These are phyloP conservation scores for Aeoliscus strigatus DNA, from an alignment of 2,797 vertebrate genomes.

Conservation along the genomic window DNA sequence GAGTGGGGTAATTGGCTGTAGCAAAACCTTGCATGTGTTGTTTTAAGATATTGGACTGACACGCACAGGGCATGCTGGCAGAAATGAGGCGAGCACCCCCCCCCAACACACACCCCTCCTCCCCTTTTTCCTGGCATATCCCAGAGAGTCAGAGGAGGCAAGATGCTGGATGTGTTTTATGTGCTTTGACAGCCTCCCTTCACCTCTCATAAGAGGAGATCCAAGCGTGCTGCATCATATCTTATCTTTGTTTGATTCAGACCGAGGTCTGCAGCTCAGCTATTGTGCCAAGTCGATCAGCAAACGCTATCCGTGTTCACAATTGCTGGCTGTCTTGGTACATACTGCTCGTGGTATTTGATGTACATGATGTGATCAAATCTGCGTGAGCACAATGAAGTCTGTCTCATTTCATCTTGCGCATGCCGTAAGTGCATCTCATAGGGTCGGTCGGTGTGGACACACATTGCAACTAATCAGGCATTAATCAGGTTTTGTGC, in stretches of 20 bases:
- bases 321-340: constrained; percentile 55
- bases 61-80: constrained; percentile 72
- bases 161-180: constrained; percentile 65
- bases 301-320: constrained; percentile 56
- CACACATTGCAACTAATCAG: constrained; percentile 37
- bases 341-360: constrained; percentile 56
- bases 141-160: constrained; percentile 54
- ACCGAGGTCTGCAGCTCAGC: constrained; percentile 49
- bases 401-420: constrained; percentile 24
- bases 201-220: constrained; percentile 69
- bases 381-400: constrained; percentile 42
- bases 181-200: constrained; percentile 71
- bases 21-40: constrained; percentile 77
- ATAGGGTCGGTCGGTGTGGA: constrained; percentile 23
- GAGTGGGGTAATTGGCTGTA: constrained; percentile 80
- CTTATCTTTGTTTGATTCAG: constrained; percentile 67
- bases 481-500: constrained; percentile 20
- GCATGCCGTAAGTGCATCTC: constrained; percentile 33
- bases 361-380: constrained; percentile 60
- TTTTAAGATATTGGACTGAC: constrained; percentile 82
- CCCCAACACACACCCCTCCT: constrained; percentile 9
- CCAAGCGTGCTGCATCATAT: constrained; percentile 62
- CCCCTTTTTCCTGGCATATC: constrained; percentile 42
- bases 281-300: constrained; percentile 54
- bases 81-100: constrained; percentile 58